Conservation (phyloP, 2,797 vertebrate genomes). For the Champsocephalus esox region DNA sequence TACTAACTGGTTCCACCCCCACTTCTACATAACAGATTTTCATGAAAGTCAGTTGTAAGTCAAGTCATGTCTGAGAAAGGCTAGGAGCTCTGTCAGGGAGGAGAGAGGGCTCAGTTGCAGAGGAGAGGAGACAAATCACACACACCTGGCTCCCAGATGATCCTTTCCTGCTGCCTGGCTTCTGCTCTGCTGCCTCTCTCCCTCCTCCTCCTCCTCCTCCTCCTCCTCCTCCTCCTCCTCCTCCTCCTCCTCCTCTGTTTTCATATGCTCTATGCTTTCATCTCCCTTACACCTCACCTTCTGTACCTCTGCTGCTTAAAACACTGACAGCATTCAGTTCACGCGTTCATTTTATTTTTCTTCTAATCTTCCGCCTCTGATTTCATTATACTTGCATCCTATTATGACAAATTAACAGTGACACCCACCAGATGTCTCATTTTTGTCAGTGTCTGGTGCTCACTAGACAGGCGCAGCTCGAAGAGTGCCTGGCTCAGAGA, state of each 20-base stretch:
- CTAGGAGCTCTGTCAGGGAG: slow-evolving; percentile 25
- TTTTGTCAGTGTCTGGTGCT: slow-evolving; percentile 38
- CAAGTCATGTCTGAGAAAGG: slow-evolving; percentile 30
- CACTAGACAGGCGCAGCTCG: slow-evolving; percentile 26
- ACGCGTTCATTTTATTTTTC: slow-evolving; percentile 29
- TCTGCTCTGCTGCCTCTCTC: slow-evolving; percentile 58
- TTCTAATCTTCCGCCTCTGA: slow-evolving; percentile 26
- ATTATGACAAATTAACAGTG: slow-evolving; percentile 42
- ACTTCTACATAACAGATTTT: slow-evolving; percentile 28
- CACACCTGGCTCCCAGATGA: slow-evolving; percentile 60
- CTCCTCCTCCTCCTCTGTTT: slow-evolving; percentile 27
- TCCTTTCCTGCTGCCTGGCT: slow-evolving; percentile 66
- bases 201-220: slow-evolving; percentile 21
- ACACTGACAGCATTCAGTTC: slow-evolving; percentile 26
- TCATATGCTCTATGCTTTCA: slow-evolving; percentile 36
- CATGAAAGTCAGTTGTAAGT: slow-evolving; percentile 9
- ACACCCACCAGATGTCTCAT: slow-evolving; percentile 46
- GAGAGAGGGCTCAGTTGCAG: slow-evolving; percentile 49
- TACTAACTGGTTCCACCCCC: slow-evolving; percentile 23
- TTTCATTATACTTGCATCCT: slow-evolving; percentile 37
- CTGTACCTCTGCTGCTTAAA: slow-evolving; percentile 25
- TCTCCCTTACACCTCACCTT: slow-evolving; percentile 20
- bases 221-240: neutral
- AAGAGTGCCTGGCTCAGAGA: slow-evolving; percentile 13
- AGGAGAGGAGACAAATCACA: slow-evolving; percentile 55